Evolutionary conservation across 2,888 invertebrate species (phyloP).

Genomic region (Coremacera marginata): DNA sequence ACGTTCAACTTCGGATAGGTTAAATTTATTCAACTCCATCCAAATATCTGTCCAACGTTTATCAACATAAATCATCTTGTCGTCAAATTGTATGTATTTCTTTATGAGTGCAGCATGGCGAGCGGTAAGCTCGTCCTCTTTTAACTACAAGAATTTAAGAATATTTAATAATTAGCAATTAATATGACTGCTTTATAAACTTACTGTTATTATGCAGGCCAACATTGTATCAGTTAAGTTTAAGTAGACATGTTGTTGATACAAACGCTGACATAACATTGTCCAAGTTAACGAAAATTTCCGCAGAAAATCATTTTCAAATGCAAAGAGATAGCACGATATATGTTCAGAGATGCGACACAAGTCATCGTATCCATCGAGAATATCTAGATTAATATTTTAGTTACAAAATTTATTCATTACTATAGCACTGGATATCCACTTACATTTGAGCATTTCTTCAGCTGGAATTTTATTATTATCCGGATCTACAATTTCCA

Average conservation of each 20-base stretch:
- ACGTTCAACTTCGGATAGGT: conserved; percentile 64
- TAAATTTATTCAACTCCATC: conserved; percentile 65
- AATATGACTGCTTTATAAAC: conserved; percentile 37
- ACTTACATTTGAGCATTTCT: conserved; percentile 66
- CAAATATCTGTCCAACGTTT: conserved; percentile 71
- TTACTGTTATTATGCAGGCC: conserved; percentile 72
- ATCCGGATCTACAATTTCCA: conserved; percentile 66
- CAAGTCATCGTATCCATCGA: conserved; percentile 76
- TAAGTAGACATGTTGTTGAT: conserved; percentile 71
- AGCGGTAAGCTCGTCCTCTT: conserved; percentile 64
- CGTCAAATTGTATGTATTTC: conserved; percentile 73
- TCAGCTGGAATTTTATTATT: conserved; percentile 67
- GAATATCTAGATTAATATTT: conserved; percentile 69
- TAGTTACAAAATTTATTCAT: background rate
- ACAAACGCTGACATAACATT: conserved; percentile 77
- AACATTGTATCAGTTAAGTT: conserved; percentile 73
- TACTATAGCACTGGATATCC: background rate
- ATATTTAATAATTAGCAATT: background rate
- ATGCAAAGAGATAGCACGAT: conserved; percentile 73
- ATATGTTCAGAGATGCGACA: conserved; percentile 74
- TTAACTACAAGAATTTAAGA: conserved; percentile 52
- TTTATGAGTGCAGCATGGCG: conserved; percentile 67
- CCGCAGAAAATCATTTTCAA: conserved; percentile 75
- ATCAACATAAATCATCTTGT: conserved; percentile 73
- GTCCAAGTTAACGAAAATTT: conserved; percentile 78